These are phyloP conservation scores for Indicator indicator DNA, from an alignment of 2,113 vertebrate genomes.

Conservation along the genomic window DNA sequence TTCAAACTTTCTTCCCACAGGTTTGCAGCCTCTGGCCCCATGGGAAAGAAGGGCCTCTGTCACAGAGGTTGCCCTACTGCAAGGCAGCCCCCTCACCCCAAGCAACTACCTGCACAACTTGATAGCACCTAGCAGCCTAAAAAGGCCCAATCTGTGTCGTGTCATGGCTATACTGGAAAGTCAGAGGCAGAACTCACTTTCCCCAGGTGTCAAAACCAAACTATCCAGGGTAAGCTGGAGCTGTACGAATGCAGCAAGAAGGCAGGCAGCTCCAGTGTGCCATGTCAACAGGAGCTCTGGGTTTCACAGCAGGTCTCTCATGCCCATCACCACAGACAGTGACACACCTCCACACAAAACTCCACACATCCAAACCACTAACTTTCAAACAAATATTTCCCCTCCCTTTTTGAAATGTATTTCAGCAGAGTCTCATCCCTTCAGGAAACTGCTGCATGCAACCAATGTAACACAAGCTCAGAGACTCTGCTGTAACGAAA, in stretches of 20 bases:
- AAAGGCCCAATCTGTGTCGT: neutral
- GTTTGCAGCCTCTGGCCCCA: neutral
- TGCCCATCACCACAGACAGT: neutral
- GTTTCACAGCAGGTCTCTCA: neutral
- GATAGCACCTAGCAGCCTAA: neutral
- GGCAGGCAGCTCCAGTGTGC: neutral
- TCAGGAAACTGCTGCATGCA: constrained; percentile 4
- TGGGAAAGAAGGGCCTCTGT: fast-evolving
- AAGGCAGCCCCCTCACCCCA: neutral
- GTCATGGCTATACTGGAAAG: neutral
- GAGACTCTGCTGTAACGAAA: neutral
- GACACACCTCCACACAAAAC: neutral
- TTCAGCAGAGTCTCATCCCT: neutral
- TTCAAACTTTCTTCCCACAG: neutral
- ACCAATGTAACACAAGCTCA: constrained; percentile 23
- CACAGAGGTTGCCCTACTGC: neutral
- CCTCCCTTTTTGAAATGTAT: neutral
- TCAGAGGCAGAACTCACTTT: neutral
- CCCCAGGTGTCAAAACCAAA: no score
- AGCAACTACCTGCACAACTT: neutral
- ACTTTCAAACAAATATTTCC: constrained; percentile 5
- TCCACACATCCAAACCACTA: neutral
- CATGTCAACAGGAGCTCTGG: fast-evolving
- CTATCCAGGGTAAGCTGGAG: neutral
- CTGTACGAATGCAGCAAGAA: fast-evolving